These are phyloP conservation scores for Tychaedon coryphoeus DNA, from an alignment of 2,113 vertebrate species.

Conservation along the genomic window DNA sequence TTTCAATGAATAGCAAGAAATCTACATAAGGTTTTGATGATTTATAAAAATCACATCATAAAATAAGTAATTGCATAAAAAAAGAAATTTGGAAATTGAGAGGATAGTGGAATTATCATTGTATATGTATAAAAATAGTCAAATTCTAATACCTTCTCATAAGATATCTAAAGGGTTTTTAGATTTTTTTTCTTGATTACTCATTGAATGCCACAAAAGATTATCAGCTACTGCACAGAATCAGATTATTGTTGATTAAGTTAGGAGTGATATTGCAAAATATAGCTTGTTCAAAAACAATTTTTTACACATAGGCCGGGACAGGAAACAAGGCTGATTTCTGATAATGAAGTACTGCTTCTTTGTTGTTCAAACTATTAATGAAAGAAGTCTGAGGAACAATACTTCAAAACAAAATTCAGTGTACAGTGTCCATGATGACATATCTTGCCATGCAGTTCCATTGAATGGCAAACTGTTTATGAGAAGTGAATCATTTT, in stretches of 20 bases:
- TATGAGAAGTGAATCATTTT: neutral
- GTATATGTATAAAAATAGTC: neutral
- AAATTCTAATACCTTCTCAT: neutral
- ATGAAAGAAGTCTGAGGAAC: neutral
- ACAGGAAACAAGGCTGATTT: neutral
- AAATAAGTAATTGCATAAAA: neutral
- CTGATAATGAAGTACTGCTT: neutral
- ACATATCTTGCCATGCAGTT: neutral
- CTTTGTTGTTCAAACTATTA: neutral
- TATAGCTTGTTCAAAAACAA: neutral
- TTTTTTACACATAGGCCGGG: neutral
- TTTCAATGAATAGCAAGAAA: neutral
- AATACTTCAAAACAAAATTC: neutral
- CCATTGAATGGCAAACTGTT: neutral
- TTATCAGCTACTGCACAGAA: neutral
- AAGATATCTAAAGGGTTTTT: rapidly evolving
- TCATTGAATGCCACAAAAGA: neutral
- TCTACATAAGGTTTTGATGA: neutral
- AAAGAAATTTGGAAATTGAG: neutral
- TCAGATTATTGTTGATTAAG: neutral
- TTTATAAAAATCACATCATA: neutral
- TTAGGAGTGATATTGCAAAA: neutral
- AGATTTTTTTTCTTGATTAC: neutral
- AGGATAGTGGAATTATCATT: neutral
- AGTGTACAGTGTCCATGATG: neutral